phyloP scores from a whole-genome alignment of 1,140 invertebrate species.

The Drosophila albomicans region DNA sequence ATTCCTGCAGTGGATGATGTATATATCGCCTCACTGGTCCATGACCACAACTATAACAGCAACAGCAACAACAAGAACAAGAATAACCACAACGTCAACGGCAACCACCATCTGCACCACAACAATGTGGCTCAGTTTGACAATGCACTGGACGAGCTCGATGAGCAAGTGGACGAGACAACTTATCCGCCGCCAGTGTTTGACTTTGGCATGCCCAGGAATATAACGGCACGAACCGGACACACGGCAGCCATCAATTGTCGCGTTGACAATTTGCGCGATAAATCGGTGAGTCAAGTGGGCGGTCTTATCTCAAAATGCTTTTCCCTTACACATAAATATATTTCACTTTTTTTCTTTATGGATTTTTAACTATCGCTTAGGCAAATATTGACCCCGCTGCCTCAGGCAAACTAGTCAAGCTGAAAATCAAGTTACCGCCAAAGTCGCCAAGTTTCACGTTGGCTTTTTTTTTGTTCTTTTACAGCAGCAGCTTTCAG shows the following conservation, averaged over 20 bases:
- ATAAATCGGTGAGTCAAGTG: slow-evolving; percentile 90
- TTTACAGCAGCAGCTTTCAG: not conserved
- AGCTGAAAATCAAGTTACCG: slow-evolving; percentile 79
- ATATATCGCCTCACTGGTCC: slow-evolving; percentile 68
- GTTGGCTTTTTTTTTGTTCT: slow-evolving; percentile 15
- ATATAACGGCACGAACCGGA: slow-evolving; percentile 92
- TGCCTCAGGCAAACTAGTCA: slow-evolving; percentile 48
- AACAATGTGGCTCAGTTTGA: slow-evolving; percentile 60
- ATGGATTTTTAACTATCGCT: slow-evolving; percentile 67
- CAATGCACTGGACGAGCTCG: slow-evolving; percentile 61
- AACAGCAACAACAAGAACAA: slow-evolving; percentile 22
- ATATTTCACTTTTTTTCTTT: slow-evolving; percentile 46
- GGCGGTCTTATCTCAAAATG: slow-evolving; percentile 51
- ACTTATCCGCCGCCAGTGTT: slow-evolving; percentile 88
- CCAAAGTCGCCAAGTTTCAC: slow-evolving; percentile 45
- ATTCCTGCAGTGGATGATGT: slow-evolving; percentile 69
- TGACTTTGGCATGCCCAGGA: slow-evolving; percentile 91
- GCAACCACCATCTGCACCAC: slow-evolving; percentile 43
- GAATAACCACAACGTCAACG: not conserved
- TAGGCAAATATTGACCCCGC: slow-evolving; percentile 64
- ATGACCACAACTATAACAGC: slow-evolving; percentile 53
- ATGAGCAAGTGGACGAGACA: slow-evolving; percentile 58
- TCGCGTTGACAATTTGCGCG: slow-evolving; percentile 92
- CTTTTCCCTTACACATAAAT: slow-evolving; percentile 26
- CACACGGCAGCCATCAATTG: slow-evolving; percentile 94